phyloP scores from a whole-genome alignment of 1,140 invertebrate genomes.

The Bactericera cockerelli region DNA sequence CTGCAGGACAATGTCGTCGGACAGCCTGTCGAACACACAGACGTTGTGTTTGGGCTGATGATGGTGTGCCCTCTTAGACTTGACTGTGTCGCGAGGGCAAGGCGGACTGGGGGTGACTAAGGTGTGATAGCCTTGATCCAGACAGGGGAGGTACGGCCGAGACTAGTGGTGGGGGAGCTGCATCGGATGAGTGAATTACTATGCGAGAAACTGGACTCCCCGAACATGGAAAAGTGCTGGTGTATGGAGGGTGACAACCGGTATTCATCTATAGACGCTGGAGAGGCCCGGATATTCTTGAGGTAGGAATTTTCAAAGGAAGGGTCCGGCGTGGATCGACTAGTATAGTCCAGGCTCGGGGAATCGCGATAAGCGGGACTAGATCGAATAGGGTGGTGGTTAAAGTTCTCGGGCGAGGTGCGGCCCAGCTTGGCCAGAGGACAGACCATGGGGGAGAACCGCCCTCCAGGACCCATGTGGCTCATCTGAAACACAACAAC shows the following conservation, averaged over 20 bases:
- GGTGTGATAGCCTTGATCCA: constrained; percentile 61
- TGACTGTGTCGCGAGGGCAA: constrained; percentile 5
- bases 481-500: constrained; percentile 5
- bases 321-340: background rate
- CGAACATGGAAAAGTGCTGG: constrained; percentile 8
- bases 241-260: background rate
- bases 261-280: background rate
- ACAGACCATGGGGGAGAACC: constrained; percentile 34
- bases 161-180: constrained; percentile 14
- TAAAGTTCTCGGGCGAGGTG: constrained; percentile 29
- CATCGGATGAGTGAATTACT: constrained; percentile 16
- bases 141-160: constrained; percentile 30
- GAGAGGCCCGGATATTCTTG: background rate
- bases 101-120: constrained; percentile 39
- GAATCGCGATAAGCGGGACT: constrained; percentile 1
- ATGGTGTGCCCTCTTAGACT: constrained; percentile 9
- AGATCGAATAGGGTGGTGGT: constrained; percentile 15
- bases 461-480: constrained; percentile 20
- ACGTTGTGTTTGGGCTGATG: constrained; percentile 21
- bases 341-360: background rate
- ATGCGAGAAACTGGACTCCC: constrained; percentile 16
- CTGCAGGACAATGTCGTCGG: constrained; percentile 37
- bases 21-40: constrained; percentile 30
- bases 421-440: constrained; percentile 40
- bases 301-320: background rate